Evolutionary conservation across 1,140 invertebrate species (phyloP).

Genomic region (Achatina immaculata): DNA sequence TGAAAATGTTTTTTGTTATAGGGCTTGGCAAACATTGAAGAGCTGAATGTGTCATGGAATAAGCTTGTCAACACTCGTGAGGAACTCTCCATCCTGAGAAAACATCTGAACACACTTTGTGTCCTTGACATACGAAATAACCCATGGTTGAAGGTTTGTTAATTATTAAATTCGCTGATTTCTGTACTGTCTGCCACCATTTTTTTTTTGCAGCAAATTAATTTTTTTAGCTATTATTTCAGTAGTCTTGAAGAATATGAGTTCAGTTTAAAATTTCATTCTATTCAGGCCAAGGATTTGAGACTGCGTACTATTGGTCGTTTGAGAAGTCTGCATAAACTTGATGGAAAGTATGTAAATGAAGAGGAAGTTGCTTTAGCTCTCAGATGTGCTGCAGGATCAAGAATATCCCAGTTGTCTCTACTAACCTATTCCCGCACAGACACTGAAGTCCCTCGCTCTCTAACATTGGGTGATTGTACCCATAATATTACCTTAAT

Average conservation of each 20-base stretch:
- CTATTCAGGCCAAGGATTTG: slow-evolving; percentile 58
- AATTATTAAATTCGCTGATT: no score
- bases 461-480: slow-evolving; percentile 55
- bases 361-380: slow-evolving; percentile 64
- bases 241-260: no score
- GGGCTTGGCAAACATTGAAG: slow-evolving; percentile 49
- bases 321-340: slow-evolving; percentile 61
- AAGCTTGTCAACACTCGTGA: slow-evolving; percentile 62
- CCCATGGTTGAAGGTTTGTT: slow-evolving; percentile 64
- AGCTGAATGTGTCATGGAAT: slow-evolving; percentile 68
- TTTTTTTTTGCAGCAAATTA: no score
- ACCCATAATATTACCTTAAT: slow-evolving; percentile 56
- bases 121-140: slow-evolving; percentile 64
- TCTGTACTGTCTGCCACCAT: no score
- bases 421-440: slow-evolving; percentile 61
- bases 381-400: slow-evolving; percentile 65
- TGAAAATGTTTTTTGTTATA: no score
- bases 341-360: slow-evolving; percentile 59
- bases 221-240: no score
- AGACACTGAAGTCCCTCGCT: slow-evolving; percentile 56
- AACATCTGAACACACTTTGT: slow-evolving; percentile 58
- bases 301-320: slow-evolving; percentile 63
- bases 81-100: slow-evolving; percentile 65
- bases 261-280: not conserved
- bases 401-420: slow-evolving; percentile 67